Evolutionary conservation across 2,888 invertebrate genomes (phyloP).

Genomic region (Rugalucina vietnamica): DNA sequence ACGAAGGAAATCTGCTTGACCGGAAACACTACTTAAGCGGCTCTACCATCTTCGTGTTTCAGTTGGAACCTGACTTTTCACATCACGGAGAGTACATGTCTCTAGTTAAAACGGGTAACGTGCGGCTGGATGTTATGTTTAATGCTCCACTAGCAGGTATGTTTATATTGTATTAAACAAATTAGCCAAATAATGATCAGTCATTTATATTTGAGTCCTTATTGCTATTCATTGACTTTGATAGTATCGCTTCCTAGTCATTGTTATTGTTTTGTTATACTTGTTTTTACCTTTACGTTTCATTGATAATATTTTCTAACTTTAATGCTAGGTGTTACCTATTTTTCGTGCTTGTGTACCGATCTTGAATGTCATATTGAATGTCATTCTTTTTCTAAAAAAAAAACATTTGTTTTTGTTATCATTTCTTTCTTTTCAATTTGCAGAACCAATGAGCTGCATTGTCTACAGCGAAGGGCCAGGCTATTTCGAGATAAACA

Average conservation of each 20-base stretch:
- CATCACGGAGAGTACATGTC: slow-evolving; percentile 42
- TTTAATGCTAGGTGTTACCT: not conserved
- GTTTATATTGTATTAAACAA: no score
- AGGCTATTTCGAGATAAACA: slow-evolving; percentile 43
- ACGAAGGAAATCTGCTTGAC: slow-evolving; percentile 33
- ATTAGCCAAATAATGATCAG: no score
- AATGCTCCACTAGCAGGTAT: not conserved
- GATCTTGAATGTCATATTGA: no score
- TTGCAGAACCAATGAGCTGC: not conserved
- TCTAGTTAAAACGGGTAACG: slow-evolving; percentile 24
- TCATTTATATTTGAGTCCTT: no score
- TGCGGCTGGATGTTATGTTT: slow-evolving; percentile 28
- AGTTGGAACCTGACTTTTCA: slow-evolving; percentile 34
- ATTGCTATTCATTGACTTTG: no score
- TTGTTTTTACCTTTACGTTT: not conserved
- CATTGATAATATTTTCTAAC: not conserved
- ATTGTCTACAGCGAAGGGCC: slow-evolving; percentile 30
- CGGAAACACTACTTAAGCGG: not conserved
- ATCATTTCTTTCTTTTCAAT: not conserved
- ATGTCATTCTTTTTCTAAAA: no score
- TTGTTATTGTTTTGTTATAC: not conserved
- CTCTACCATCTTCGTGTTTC: slow-evolving; percentile 34
- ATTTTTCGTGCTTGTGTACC: not conserved
- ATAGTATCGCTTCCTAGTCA: no score
- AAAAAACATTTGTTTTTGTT: not conserved